Evolutionary conservation across 1,140 invertebrate genomes (phyloP), one percentile per base, ranked within the genome.

Genomic region (Penaeus chinensis): DNA sequence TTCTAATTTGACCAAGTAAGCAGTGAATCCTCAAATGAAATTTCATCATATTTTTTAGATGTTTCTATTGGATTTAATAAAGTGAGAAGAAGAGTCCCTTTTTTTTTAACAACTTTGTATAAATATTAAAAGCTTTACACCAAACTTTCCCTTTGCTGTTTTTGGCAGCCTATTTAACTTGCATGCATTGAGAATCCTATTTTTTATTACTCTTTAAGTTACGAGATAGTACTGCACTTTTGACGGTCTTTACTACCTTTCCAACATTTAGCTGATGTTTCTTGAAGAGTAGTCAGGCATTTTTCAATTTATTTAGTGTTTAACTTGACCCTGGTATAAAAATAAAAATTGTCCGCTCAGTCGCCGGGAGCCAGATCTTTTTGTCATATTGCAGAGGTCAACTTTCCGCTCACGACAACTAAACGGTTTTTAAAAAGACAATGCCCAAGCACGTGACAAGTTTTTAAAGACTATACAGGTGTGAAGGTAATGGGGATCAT

Each of bases 91-190:
- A 79, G 54, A 60, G 54, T 79, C 54, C 61, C 77, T 79, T 60
- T 60, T 79, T 42, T 77, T 77, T 77, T 77, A 77, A 77, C 47
- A 77, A 77, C 27, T 77, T 77, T 77, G 32, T 27, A 37, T 37
- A 77, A 77, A 77, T 22, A 77, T 37, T 62, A 24, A 47, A n/a
- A 79, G 76, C 71, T 78, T 85, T 85, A 76, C 54, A 54, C 37
- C 76, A 24, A 66, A 79, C 76, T 66, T 85, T 85, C 76, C 62
- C 84, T 79, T 83, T 65, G 37, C 62, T 79, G 76, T 85, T 77
- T 85, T 79, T 79, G 84, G 76, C 84, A 85, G 84, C 84, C 84
- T 79, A 27, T 85, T 85, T 85, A 79, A 79, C 84, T 79, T 85
- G 84, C 84, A 85, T 85, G 84, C 76, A 79, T 79, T 79, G 32